These are phyloP conservation scores for Danio kyathit DNA, from an alignment of 2,797 vertebrate species.

Conservation along the genomic window DNA sequence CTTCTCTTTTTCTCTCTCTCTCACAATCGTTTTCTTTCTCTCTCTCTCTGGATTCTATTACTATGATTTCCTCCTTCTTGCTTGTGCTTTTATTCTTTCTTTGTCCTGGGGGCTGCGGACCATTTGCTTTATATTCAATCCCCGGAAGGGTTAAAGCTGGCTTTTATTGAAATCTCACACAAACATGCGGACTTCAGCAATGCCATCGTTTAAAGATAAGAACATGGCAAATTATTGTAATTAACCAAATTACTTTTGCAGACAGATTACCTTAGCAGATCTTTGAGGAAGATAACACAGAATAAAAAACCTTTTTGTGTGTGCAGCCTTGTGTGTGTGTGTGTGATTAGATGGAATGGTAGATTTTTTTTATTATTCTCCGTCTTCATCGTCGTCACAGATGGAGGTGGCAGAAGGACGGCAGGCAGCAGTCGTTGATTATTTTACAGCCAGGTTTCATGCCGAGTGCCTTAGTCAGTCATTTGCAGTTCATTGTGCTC, in stretches of 20 bases:
- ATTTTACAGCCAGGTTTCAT: constrained; percentile 61
- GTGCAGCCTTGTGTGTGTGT: neutral
- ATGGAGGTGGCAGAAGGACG: constrained; percentile 62
- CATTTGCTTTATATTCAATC: constrained; percentile 73
- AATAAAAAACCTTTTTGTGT: constrained; percentile 32
- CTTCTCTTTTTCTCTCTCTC: constrained; percentile 17
- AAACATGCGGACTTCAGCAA: constrained; percentile 58
- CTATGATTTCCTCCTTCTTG: constrained; percentile 44
- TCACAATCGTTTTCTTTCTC: neutral
- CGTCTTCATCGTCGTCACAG: constrained; percentile 67
- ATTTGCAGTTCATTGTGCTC: constrained; percentile 58
- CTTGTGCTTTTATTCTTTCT: constrained; percentile 49
- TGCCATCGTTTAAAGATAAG: constrained; percentile 62
- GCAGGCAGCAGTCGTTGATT: constrained; percentile 69
- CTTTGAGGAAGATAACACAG: constrained; percentile 56
- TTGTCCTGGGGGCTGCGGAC: constrained; percentile 70
- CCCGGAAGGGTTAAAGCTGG: constrained; percentile 72
- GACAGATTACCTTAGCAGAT: constrained; percentile 64
- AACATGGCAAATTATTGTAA: constrained; percentile 67
- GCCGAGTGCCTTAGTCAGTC: constrained; percentile 52
- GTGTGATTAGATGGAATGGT: constrained; percentile 24
- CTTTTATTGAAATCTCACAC: constrained; percentile 64
- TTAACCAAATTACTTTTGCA: constrained; percentile 67
- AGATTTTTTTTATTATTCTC: constrained; percentile 48
- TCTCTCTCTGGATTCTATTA: constrained; percentile 73